A percentile compares a stretch with the other conserved stretches of the same genome.
Evolutionary conservation across 2,797 vertebrate species (phyloP).

Genomic region (Cossypha dichroa): DNA sequence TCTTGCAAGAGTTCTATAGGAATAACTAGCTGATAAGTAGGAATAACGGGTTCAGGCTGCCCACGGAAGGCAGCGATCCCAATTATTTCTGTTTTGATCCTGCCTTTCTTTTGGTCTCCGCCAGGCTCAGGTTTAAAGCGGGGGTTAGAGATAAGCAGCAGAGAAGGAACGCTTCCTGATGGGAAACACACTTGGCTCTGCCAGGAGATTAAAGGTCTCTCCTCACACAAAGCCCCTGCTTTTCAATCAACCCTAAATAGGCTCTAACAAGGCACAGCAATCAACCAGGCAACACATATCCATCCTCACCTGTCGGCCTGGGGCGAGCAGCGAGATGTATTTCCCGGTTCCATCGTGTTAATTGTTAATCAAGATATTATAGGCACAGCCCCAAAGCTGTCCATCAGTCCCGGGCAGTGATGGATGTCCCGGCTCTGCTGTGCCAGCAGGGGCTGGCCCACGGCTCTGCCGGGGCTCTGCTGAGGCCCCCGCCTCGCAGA

Average conservation of each 20-base stretch:
- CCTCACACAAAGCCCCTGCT: slow-evolving; percentile 39
- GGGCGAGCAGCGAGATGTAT: neutral
- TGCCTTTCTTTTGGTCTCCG: slow-evolving; percentile 6
- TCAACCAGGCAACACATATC: neutral
- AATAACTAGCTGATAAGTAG: slow-evolving; percentile 40
- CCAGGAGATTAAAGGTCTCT: slow-evolving; percentile 53
- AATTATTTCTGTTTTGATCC: slow-evolving; percentile 46
- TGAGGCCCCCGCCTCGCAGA: neutral
- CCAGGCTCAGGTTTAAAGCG: slow-evolving; percentile 1
- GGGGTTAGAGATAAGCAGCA: slow-evolving; percentile 22
- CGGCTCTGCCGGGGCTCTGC: neutral
- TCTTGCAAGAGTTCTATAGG: slow-evolving; percentile 43
- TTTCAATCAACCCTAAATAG: slow-evolving; percentile 33
- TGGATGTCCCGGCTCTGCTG: neutral
- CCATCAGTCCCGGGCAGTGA: neutral
- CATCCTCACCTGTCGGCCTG: neutral
- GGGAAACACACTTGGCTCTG: slow-evolving; percentile 7
- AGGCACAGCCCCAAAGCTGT: neutral
- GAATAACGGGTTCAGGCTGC: slow-evolving; percentile 41
- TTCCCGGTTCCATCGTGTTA: neutral
- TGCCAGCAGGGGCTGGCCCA: neutral
- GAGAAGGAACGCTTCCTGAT: slow-evolving; percentile 17
- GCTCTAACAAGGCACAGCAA: slow-evolving; percentile 33
- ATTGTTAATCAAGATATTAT: neutral
- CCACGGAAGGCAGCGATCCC: slow-evolving; percentile 19